phyloP scores from a whole-genome alignment of 30 jellyfish, hydroid and myxozoan species.

The Aurelia coerulea region DNA sequence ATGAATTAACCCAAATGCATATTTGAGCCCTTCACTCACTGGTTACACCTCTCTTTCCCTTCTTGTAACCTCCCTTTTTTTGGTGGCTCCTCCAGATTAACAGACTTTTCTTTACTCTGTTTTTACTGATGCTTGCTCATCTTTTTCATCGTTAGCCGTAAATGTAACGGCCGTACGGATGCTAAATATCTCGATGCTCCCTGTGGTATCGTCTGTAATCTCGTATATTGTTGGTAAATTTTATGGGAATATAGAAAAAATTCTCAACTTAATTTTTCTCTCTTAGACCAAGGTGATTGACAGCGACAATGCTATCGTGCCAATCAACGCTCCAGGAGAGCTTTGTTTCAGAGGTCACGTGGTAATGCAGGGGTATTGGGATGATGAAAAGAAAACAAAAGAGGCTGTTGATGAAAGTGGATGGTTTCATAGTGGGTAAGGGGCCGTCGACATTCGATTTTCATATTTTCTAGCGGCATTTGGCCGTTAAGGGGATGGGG shows the following conservation, averaged over 20 bases:
- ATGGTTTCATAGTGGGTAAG: constrained; percentile 96
- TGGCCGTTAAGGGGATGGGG: too few relatives aligned
- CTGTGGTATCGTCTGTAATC: too few relatives aligned
- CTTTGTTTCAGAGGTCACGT: constrained; percentile 89
- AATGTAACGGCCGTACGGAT: too few relatives aligned
- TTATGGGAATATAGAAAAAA: too few relatives aligned
- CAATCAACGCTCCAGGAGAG: constrained; percentile 92
- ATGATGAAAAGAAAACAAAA: constrained; percentile 76
- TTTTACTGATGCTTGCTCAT: background rate
- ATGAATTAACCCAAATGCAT: background rate
- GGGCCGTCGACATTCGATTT: background rate
- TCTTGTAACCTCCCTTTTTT: background rate
- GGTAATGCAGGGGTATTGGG: constrained; percentile 94
- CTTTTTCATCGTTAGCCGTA: background rate
- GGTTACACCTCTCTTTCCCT: background rate
- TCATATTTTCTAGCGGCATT: too few relatives aligned
- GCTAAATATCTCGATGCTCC: too few relatives aligned
- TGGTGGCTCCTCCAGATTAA: background rate
- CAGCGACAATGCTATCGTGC: constrained; percentile 68
- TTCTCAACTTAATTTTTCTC: background rate
- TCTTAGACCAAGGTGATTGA: constrained; percentile 78
- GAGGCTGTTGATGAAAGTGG: constrained; percentile 90
- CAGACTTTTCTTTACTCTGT: background rate
- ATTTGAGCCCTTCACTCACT: background rate
- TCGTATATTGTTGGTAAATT: too few relatives aligned